Percentiles rank a stretch among this genome's conserved stretches.
Conservation (phyloP, 2,113 vertebrate species). For the Chaetura pelagica region DNA sequence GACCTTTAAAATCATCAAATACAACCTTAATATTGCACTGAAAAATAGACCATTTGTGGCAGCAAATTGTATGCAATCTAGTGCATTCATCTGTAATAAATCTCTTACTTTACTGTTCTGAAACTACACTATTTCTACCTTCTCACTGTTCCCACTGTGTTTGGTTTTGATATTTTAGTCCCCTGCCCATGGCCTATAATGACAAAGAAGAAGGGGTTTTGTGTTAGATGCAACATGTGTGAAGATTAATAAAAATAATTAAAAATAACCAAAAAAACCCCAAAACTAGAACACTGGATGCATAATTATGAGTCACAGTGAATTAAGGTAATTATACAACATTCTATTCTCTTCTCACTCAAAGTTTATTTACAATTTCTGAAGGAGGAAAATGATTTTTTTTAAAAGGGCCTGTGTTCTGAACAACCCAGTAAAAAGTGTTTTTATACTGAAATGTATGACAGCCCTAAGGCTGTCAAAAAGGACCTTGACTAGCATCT, state of each 20-base stretch:
- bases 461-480: conserved; percentile 27
- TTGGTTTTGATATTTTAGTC: background rate
- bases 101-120: background rate
- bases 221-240: background rate
- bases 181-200: background rate
- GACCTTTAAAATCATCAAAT: too few relatives aligned
- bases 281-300: background rate
- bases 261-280: background rate
- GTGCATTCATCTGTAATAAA: background rate
- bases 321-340: background rate
- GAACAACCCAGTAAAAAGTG: background rate
- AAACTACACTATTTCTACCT: background rate
- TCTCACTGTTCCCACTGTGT: background rate
- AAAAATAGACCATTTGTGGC: background rate
- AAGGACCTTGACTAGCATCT: conserved; percentile 69
- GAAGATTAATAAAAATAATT: background rate
- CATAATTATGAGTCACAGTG: background rate
- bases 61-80: background rate
- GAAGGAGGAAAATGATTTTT: background rate
- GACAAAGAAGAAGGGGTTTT: background rate
- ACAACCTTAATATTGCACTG: background rate
- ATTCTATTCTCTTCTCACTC: background rate
- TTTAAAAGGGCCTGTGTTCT: background rate
- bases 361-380: conserved; percentile 28
- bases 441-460: conserved; percentile 41